Evolutionary conservation across 2,797 vertebrate genomes (phyloP).

Genomic region (Rhinichthys osculus): DNA sequence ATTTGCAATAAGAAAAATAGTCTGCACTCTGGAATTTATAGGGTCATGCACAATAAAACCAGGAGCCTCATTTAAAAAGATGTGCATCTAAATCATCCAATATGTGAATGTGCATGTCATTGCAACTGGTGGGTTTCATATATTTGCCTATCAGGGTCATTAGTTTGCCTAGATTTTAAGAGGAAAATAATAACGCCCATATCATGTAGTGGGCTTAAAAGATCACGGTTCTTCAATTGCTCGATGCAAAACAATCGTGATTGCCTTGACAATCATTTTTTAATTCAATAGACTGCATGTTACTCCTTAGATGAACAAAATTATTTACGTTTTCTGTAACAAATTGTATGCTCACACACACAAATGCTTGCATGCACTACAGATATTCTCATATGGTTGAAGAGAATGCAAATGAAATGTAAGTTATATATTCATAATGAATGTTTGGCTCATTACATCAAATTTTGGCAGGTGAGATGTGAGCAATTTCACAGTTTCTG

Average conservation of each 20-base stretch:
- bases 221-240: background rate
- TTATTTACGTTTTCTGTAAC: background rate
- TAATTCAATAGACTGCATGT: background rate
- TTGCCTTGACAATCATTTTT: background rate
- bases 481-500: background rate
- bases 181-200: background rate
- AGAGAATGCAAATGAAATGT: background rate
- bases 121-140: background rate
- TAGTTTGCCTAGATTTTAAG: too few species aligned
- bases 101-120: background rate
- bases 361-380: background rate
- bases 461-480: background rate
- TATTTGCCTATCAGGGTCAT: background rate
- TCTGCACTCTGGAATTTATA: background rate
- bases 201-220: background rate
- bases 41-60: background rate
- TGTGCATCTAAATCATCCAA: background rate
- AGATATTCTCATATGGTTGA: background rate
- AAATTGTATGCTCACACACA: too few species aligned
- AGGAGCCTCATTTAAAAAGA: background rate
- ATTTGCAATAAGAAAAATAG: background rate
- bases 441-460: background rate
- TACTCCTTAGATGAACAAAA: background rate
- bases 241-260: background rate
- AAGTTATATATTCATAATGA: background rate